Base-by-base conservation (phyloP, 2,888 invertebrate genomes). In the Cyclophora punctaria region DNA sequence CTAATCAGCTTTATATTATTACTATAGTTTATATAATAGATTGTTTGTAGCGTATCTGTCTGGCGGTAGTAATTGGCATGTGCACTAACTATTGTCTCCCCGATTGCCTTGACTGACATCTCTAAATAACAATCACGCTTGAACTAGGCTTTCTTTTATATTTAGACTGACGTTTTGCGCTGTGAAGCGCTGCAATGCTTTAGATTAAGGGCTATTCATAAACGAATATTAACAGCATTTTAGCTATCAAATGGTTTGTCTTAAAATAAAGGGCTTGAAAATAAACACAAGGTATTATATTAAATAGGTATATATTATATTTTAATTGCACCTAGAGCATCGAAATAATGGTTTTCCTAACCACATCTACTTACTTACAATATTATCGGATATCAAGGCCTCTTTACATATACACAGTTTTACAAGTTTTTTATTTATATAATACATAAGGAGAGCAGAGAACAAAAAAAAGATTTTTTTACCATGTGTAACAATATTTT, bases 221-320 rank as follows among this genome's bases (percentile, higher is more conserved):
- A n/a, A n/a, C n/a, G n/a, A n/a, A n/a, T n/a, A n/a, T n/a, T n/a
- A n/a, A n/a, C n/a, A n/a, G n/a, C n/a, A n/a, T n/a, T n/a, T n/a
- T n/a, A n/a, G n/a, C n/a, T n/a, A n/a, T n/a, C n/a, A n/a, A n/a
- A n/a, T n/a, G n/a, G n/a, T n/a, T n/a, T n/a, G n/a, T n/a, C 20
- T 20, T 20, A 20, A 20, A 20, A 20, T 20, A 20, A 20, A 53
- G 54, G 63, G 53, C 51, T 59, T 56, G 55, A 59, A 63, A 72
- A 72, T 72, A 69, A 73, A 74, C 56, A 69, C 67, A 59, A 53
- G 54, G 57, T 20, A 20, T 62, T 80, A 78, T 82, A 84, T 86
- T 86, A 87, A 86, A 87, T 87, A 87, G 76, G 80, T 84, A 86
- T 86, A 85, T 86, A 87, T 86, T 86, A 85, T 75, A 79, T 80